Evolutionary conservation across 92 coral and sea anemone species (phyloP).

Genomic region (Siderastrea siderea): DNA sequence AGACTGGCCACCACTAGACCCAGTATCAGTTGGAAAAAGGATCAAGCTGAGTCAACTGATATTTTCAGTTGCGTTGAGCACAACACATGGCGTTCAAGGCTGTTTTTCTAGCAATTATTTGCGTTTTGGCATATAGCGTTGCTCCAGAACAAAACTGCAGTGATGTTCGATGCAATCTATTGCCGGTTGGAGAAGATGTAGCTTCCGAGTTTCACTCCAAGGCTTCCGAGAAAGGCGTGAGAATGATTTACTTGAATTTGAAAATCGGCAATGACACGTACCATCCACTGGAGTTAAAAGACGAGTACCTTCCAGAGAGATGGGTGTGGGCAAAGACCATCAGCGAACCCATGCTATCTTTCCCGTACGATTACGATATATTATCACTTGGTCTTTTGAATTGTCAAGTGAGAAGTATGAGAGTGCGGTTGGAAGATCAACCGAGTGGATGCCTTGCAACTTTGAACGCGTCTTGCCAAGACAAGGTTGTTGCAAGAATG

Average conservation of each 20-base stretch:
- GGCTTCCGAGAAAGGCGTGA: slow-evolving; percentile 3
- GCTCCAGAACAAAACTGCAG: slow-evolving; percentile 5
- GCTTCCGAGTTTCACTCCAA: not conserved
- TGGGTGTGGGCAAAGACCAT: not conserved
- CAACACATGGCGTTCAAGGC: no score
- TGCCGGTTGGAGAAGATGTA: not conserved
- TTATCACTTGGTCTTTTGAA: no score
- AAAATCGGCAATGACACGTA: slow-evolving; percentile 3
- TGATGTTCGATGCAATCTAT: not conserved
- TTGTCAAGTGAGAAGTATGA: no score
- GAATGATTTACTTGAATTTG: slow-evolving; percentile 5
- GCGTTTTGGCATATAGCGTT: not conserved
- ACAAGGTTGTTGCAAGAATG: no score
- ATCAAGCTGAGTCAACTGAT: no score
- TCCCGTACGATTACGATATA: no score
- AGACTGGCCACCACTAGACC: no score
- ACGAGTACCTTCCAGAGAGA: not conserved
- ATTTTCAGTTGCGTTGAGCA: no score
- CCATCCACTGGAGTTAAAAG: not conserved
- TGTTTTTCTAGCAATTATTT: not conserved
- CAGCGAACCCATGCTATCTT: not conserved
- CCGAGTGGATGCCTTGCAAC: no score
- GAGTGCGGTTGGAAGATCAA: no score
- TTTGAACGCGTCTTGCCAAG: no score
- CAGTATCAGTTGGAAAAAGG: no score